Base-by-base conservation (phyloP, 92 coral and sea anemone species). In the Porites divaricata region DNA sequence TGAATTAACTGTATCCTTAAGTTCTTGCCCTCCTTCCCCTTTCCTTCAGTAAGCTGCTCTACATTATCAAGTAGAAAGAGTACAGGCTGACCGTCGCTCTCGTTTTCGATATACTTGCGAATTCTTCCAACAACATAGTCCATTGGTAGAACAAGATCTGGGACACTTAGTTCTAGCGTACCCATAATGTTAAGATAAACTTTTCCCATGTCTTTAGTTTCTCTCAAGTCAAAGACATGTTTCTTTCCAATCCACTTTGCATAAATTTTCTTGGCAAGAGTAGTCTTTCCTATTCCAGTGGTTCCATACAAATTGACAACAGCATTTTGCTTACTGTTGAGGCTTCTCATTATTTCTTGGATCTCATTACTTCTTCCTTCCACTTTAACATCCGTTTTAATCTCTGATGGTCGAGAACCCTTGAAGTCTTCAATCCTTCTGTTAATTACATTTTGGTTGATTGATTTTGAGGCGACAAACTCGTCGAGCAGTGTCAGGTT, bases 241-340 rank as follows among this genome's bases (percentile, higher is more conserved):
- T 24, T 10, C 56, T n/a, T 21, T 76, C 81, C 81, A 2, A 3
- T 24, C 81, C 81, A 76, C 17, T 63, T 26, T 2, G 67, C 56
- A 19, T 68, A 76, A 63, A 76, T 54, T 35, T 89, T 88, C 63
- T 86, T 49, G 23, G 95, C 93, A 50, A 92, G 78, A 1, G 89
- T 89, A 53, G 95, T 92, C 70, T 92, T 92, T 14, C 95, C 95
- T 17, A 92, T 89, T 1, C 95, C 95, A 6, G 93, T 79, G 28
- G 82, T 79, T 2, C 95, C 95, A 70, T 68, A 89, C 82, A 92
- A 78, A 83, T 89, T 89, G 14, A 92, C 63, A 17, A 77, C 93
- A 1, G 75, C 73, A 19, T 71, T 28, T 28, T 28, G 72, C 4
- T 25, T 28, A 22, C 67, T 86, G 64, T 41, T 22, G 14, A 92